Conservation (phyloP, 2,888 invertebrate genomes). For the Drosophila rubida region DNA sequence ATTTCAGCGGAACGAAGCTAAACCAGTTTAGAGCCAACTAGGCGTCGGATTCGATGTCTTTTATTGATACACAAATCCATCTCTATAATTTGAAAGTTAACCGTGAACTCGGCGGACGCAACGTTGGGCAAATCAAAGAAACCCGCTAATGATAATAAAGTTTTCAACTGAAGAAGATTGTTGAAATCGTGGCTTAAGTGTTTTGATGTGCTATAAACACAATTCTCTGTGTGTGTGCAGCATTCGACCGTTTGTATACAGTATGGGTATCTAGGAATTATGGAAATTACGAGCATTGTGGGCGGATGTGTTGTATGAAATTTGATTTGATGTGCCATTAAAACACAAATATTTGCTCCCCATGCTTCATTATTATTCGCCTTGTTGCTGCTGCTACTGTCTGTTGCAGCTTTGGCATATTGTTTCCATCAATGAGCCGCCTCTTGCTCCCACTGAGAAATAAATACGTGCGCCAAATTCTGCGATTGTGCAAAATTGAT, state of each 20-base stretch:
- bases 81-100: background rate
- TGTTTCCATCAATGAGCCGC: slow-evolving; percentile 50
- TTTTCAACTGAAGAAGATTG: slow-evolving; percentile 46
- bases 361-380: slow-evolving; percentile 28
- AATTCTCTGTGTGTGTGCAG: slow-evolving; percentile 17
- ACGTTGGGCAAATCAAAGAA: slow-evolving; percentile 23
- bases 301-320: slow-evolving; percentile 60
- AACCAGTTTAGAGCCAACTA: background rate
- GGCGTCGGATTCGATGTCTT: background rate
- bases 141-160: slow-evolving; percentile 46
- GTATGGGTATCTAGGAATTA: slow-evolving; percentile 38
- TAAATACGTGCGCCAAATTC: slow-evolving; percentile 11
- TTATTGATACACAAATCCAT: slow-evolving; percentile 12
- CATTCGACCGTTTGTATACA: slow-evolving; percentile 19
- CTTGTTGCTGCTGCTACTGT: background rate
- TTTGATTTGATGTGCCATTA: slow-evolving; percentile 64
- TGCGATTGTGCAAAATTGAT: slow-evolving; percentile 44
- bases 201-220: slow-evolving; percentile 47
- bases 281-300: slow-evolving; percentile 35
- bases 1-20: too few relatives aligned
- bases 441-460: background rate
- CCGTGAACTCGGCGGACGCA: background rate
- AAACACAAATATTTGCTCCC: slow-evolving; percentile 47
- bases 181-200: slow-evolving; percentile 48
- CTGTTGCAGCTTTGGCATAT: slow-evolving; percentile 48